Evolutionary conservation across 2,888 invertebrate species (phyloP).

Genomic region (Dasysyrphus albostriatus): DNA sequence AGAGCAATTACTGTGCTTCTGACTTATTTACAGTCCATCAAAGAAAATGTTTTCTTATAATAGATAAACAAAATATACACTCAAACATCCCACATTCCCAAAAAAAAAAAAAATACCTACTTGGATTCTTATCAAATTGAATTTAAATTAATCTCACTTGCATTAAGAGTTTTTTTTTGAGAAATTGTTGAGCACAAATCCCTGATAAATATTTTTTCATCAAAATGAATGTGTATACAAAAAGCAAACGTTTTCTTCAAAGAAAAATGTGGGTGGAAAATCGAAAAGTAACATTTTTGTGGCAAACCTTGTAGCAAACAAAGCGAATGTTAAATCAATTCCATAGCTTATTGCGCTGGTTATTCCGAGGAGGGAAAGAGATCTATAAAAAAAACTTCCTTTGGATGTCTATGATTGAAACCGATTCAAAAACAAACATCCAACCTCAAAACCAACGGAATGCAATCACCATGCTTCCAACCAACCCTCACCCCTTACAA

Average conservation of each 20-base stretch:
- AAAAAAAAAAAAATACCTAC: neutral
- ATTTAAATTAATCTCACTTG: slow-evolving; percentile 17
- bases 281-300: slow-evolving; percentile 25
- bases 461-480: slow-evolving; percentile 28
- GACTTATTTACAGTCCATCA: too few relatives aligned
- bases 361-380: neutral
- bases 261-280: slow-evolving; percentile 8
- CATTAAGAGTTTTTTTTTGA: neutral
- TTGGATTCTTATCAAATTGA: neutral
- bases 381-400: slow-evolving; percentile 9
- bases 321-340: slow-evolving; percentile 27
- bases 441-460: slow-evolving; percentile 25
- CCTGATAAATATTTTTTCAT: slow-evolving; percentile 15
- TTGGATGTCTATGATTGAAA: slow-evolving; percentile 31
- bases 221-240: neutral
- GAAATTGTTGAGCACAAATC: neutral
- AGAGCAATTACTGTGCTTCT: too few relatives aligned
- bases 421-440: slow-evolving; percentile 30
- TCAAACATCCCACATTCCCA: too few relatives aligned
- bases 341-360: slow-evolving; percentile 8
- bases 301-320: slow-evolving; percentile 4
- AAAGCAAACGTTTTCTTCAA: neutral
- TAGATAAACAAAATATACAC: too few relatives aligned
- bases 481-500: neutral
- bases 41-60: too few relatives aligned